Evolutionary conservation across 2,888 invertebrate species (phyloP).

Genomic region (Argyresthia albistria): DNA sequence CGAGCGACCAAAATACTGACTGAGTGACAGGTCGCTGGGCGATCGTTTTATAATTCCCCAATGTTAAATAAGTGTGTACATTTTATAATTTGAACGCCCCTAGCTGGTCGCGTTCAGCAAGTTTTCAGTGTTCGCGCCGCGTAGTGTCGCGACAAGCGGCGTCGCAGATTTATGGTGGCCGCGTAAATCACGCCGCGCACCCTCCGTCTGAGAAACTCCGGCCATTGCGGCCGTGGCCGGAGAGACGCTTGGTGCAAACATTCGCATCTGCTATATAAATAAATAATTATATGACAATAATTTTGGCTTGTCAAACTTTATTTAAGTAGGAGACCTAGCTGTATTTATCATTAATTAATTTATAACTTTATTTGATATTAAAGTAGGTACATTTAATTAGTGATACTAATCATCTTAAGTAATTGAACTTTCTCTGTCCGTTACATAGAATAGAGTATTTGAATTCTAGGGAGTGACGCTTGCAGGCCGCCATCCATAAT

Average conservation of each 20-base stretch:
- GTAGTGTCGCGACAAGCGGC: not conserved
- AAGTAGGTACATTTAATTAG: not conserved
- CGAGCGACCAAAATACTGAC: no score
- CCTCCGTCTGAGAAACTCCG: not conserved
- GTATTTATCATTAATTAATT: no score
- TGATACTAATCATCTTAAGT: not conserved
- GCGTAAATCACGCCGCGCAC: slow-evolving; percentile 8
- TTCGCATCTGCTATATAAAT: no score
- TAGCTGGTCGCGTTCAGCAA: no score
- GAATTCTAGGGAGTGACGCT: not conserved
- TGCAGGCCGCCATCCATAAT: slow-evolving; percentile 4
- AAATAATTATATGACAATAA: no score
- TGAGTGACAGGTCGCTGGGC: no score
- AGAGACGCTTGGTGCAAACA: not conserved
- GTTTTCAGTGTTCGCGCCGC: not conserved
- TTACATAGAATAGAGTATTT: not conserved
- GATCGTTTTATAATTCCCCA: no score
- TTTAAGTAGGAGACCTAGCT: no score
- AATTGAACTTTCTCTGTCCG: not conserved
- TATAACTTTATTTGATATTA: not conserved
- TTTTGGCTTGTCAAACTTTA: no score
- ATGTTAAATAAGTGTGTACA: no score
- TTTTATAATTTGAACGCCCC: no score
- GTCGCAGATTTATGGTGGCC: slow-evolving; percentile 6
- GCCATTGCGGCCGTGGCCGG: not conserved